Evolutionary conservation across 2,113 vertebrate species (phyloP).

Genomic region (Poicephalus gulielmi): DNA sequence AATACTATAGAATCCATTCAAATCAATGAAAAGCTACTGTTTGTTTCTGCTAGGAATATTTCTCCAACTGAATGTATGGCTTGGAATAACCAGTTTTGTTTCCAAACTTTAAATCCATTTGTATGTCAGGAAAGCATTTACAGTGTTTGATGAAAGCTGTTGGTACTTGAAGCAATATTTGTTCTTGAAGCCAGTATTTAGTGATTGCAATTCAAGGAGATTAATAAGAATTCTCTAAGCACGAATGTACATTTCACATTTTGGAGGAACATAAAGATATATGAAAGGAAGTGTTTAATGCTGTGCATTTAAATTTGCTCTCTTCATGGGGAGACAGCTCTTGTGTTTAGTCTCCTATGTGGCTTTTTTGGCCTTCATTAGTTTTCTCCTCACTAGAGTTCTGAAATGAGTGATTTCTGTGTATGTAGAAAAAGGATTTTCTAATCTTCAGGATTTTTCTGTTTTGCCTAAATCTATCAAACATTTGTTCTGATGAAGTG

Average conservation of each 20-base stretch:
- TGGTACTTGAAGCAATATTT: neutral
- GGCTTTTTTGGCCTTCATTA: conserved; percentile 9
- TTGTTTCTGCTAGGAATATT: neutral
- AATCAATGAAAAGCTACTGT: neutral
- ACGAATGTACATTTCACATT: neutral
- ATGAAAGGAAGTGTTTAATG: neutral
- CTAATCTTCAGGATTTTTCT: neutral
- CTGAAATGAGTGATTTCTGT: conserved; percentile 14
- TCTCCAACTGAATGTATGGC: neutral
- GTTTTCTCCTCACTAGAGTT: neutral
- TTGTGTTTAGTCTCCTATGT: neutral
- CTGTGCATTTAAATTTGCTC: neutral
- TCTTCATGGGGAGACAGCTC: neutral
- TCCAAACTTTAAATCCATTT: neutral
- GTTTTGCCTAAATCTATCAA: neutral
- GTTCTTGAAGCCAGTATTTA: neutral
- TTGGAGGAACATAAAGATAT: neutral
- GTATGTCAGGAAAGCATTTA: neutral
- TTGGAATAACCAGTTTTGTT: neutral
- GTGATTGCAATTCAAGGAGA: neutral
- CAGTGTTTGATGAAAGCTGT: neutral
- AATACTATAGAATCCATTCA: neutral
- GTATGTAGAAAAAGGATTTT: neutral
- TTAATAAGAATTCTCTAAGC: neutral
- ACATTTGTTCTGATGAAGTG: neutral